Evolutionary conservation across 2,113 vertebrate genomes (phyloP), one percentile per base, ranked within the genome.

Genomic region (Grus americana): DNA sequence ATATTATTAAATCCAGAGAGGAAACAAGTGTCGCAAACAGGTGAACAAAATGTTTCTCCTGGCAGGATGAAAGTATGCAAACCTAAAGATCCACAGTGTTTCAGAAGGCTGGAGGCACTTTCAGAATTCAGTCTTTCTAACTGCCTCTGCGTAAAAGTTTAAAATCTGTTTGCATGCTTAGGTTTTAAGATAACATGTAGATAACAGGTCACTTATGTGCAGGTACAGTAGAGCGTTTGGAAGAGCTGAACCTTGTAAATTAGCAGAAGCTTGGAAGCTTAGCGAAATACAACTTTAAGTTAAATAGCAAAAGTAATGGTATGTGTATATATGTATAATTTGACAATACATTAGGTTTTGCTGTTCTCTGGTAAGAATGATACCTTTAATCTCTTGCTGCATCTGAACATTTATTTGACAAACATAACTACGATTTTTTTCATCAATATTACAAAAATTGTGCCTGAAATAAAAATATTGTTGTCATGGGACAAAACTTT

Each of bases 351-450:
- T 85, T 90, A 88, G 55, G 26, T 89, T 94, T 94, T 94, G 61
- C 68, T 93, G 13, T 92, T 91, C 42, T 81, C 36, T 84, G 49
- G 71, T 88, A 95, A 90, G 89, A 97, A 96, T 95, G 74, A 96
- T 97, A 79, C 78, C 74, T 97, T 97, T 97, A 97, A 97, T 97
- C 88, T 96, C 86, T 65, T 94, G 58, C 79, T 91, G 78, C 82
- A 89, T 95, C 57, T 79, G 65, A 92, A 86, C 79, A 78, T 93
- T 92, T 92, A 79, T 97, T 86, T 94, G 86, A 95, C 57, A 94
- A 96, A 95, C 42, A 40, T 75, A 91, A 90, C 54, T 21, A 20
- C 2, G 0, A 30, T 63, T 92, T 96, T 86, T 89, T 93, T 95
- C 70, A 97, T 72, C 80, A 92, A 91, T 93, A 93, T 94, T 91